These are phyloP conservation scores for Takifugu flavidus DNA, from an alignment of 2,113 vertebrate species.

Conservation along the genomic window DNA sequence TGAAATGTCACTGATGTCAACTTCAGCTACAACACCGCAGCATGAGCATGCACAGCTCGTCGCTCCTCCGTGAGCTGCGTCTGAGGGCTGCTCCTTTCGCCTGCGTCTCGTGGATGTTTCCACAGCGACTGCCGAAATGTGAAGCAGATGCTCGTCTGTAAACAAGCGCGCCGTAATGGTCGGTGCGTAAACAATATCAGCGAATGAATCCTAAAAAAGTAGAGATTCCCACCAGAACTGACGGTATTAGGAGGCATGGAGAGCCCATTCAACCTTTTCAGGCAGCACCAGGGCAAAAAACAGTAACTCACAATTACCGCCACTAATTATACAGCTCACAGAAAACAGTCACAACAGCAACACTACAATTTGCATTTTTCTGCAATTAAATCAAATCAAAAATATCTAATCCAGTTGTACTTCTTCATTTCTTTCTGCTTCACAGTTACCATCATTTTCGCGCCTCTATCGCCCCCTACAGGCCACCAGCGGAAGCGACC, in stretches of 20 bases:
- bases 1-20: slow-evolving; percentile 42
- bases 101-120: slow-evolving; percentile 45
- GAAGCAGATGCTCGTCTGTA: slow-evolving; percentile 54
- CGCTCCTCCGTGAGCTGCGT: slow-evolving; percentile 28
- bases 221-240: slow-evolving; percentile 40
- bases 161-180: slow-evolving; percentile 45
- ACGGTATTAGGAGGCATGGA: slow-evolving; percentile 43
- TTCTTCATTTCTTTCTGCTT: slow-evolving; percentile 20
- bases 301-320: slow-evolving; percentile 25
- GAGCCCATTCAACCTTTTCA: slow-evolving; percentile 53
- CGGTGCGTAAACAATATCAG: slow-evolving; percentile 52
- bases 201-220: slow-evolving; percentile 36
- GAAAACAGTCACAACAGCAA: slow-evolving; percentile 32
- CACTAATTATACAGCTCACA: slow-evolving; percentile 30
- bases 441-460: slow-evolving; percentile 27
- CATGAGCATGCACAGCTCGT: slow-evolving; percentile 52
- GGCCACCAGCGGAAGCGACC: slow-evolving; percentile 12
- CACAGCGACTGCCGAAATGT: slow-evolving; percentile 36
- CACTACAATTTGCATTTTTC: slow-evolving; percentile 52
- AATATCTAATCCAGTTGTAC: slow-evolving; percentile 43
- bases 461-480: slow-evolving; percentile 54
- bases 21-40: slow-evolving; percentile 38
- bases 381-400: slow-evolving; percentile 51
- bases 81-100: slow-evolving; percentile 23
- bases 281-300: slow-evolving; percentile 35